Conservation (phyloP, 92 coral and sea anemone species). For the Epizoanthus rinbou region DNA sequence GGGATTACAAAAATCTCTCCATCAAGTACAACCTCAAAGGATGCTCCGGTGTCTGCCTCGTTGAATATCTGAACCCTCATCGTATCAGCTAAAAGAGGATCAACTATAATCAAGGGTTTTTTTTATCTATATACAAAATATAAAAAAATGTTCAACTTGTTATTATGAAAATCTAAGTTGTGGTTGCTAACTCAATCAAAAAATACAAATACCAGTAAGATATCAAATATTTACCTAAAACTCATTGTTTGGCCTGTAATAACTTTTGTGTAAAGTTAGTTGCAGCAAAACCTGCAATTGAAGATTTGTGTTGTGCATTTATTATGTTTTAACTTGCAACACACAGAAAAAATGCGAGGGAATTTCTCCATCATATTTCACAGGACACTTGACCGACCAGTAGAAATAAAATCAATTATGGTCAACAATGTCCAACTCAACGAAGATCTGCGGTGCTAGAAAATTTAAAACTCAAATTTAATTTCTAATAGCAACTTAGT, state of each 20-base stretch:
- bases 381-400: not conserved
- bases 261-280: not conserved
- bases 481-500: not conserved
- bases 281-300: not conserved
- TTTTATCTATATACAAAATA: no score
- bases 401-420: conserved; percentile 15
- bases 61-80: no score
- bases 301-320: no score
- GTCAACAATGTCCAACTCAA: not conserved
- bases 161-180: no score
- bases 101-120: no score
- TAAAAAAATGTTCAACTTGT: no score
- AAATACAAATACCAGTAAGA: not conserved
- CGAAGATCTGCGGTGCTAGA: not conserved
- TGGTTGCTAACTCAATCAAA: not conserved
- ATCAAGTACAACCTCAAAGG: no score
- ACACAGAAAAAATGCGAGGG: not conserved
- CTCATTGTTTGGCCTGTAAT: not conserved
- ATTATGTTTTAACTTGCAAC: not conserved
- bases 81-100: no score
- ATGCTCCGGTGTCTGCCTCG: no score
- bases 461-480: not conserved
- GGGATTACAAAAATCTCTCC: no score
- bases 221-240: conserved; percentile 5
- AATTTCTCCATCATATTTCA: not conserved